phyloP scores from a whole-genome alignment of 2,888 invertebrate genomes.

The Tolmerus cingulatus region DNA sequence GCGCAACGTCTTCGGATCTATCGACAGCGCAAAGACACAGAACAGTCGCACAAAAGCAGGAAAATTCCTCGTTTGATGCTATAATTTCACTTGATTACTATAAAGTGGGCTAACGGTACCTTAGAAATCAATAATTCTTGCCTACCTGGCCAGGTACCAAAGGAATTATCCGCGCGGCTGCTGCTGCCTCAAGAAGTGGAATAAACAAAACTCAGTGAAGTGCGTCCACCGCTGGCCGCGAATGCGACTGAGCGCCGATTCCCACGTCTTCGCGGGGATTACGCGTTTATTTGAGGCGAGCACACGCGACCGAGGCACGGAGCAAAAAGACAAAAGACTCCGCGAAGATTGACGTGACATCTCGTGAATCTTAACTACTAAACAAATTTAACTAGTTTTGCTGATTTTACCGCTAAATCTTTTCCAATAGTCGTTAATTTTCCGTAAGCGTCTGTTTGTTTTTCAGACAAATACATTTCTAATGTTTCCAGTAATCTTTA shows the following conservation, averaged over 20 bases:
- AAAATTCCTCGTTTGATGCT: not conserved
- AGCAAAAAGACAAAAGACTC: not conserved
- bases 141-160: not conserved
- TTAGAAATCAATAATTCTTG: conserved; percentile 15
- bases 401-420: not conserved
- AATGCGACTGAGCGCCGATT: not conserved
- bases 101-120: conserved; percentile 8
- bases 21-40: not conserved
- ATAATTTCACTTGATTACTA: conserved; percentile 12
- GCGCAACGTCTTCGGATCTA: not conserved
- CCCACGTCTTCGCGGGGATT: not conserved
- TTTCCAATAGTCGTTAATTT: not conserved
- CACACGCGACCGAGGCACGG: not conserved
- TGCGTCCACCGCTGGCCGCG: not conserved
- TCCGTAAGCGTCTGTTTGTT: too few species aligned
- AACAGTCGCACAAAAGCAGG: not conserved
- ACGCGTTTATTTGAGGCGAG: not conserved
- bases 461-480: too few species aligned
- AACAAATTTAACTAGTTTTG: not conserved
- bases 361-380: not conserved
- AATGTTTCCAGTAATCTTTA: too few species aligned
- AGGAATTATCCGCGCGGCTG: not conserved
- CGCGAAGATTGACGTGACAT: not conserved
- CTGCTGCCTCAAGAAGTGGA: not conserved
- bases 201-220: not conserved